Evolutionary conservation across 2,113 vertebrate genomes (phyloP).

Genomic region (Miniopterus natalensis): DNA sequence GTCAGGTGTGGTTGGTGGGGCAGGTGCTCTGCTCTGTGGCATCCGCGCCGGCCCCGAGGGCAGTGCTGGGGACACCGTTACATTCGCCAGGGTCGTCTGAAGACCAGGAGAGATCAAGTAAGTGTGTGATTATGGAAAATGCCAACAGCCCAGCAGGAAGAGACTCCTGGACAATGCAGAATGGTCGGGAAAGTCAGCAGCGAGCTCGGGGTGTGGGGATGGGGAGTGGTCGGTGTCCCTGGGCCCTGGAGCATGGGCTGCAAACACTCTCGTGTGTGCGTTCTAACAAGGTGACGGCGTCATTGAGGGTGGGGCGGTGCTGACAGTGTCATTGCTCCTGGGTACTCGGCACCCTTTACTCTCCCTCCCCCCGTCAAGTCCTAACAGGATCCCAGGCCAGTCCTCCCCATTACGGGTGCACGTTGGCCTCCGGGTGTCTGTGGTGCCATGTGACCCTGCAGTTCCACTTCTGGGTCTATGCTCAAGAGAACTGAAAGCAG

Average conservation of each 20-base stretch:
- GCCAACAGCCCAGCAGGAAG: not conserved
- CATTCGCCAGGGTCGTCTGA: not conserved
- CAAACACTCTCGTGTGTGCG: fast-evolving
- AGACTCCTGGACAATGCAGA: not conserved
- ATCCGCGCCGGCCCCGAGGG: no score
- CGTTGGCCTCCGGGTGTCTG: fast-evolving
- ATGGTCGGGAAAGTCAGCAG: not conserved
- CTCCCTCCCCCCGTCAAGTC: not conserved
- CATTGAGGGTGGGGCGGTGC: not conserved
- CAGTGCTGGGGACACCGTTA: not conserved
- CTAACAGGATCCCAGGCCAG: no score
- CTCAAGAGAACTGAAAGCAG: not conserved
- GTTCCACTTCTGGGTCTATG: not conserved
- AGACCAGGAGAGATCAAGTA: not conserved
- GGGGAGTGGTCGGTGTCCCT: fast-evolving
- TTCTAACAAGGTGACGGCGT: fast-evolving
- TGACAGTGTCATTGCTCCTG: fast-evolving
- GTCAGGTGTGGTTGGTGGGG: fast-evolving
- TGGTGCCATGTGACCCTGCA: not conserved
- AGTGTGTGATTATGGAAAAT: not conserved
- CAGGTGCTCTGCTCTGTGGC: no score
- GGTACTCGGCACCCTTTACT: fast-evolving
- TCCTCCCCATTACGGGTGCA: fast-evolving
- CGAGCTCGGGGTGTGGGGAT: no score
- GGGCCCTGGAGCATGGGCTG: not conserved